A percentile compares a stretch with the other conserved stretches of the same genome.
Evolutionary conservation across 2,797 vertebrate species (phyloP).

Genomic region (Chromis chromis): DNA sequence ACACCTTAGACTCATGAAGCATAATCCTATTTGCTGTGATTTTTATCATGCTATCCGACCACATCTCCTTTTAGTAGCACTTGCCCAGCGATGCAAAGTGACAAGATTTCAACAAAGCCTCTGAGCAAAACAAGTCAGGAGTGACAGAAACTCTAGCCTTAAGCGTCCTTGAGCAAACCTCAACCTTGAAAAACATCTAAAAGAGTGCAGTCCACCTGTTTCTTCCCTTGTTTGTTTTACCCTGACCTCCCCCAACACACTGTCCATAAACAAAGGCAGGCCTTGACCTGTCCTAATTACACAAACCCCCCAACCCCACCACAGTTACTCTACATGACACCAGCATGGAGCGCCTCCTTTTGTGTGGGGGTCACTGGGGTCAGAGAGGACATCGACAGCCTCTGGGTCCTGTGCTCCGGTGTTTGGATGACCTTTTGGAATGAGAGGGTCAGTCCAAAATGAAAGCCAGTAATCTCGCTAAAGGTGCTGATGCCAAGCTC

Average conservation of each 20-base stretch:
- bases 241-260: slow-evolving; percentile 37
- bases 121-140: slow-evolving; percentile 28
- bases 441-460: slow-evolving; percentile 25
- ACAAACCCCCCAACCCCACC: slow-evolving; percentile 7
- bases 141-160: slow-evolving; percentile 5
- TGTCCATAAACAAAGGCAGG: slow-evolving; percentile 67
- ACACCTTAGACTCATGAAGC: slow-evolving; percentile 9
- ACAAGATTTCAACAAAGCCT: slow-evolving; percentile 25
- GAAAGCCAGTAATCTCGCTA: slow-evolving; percentile 32
- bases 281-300: slow-evolving; percentile 59
- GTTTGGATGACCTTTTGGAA: slow-evolving; percentile 32
- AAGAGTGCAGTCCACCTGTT: slow-evolving; percentile 76
- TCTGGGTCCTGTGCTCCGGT: background rate
- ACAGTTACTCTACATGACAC: slow-evolving; percentile 21
- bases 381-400: slow-evolving; percentile 36
- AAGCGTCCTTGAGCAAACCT: slow-evolving; percentile 32
- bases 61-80: background rate
- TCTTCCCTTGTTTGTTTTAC: slow-evolving; percentile 55
- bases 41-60: background rate
- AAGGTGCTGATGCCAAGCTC: slow-evolving; percentile 20
- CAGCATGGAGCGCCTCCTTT: slow-evolving; percentile 2
- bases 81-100: background rate
- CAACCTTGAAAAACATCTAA: slow-evolving; percentile 59
- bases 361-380: slow-evolving; percentile 47
- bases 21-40: slow-evolving; percentile 7